A percentile compares a stretch with the other conserved stretches of the same genome.
Evolutionary conservation across 2,888 invertebrate species (phyloP).

Genomic region (Caenorhabditis sp.): DNA sequence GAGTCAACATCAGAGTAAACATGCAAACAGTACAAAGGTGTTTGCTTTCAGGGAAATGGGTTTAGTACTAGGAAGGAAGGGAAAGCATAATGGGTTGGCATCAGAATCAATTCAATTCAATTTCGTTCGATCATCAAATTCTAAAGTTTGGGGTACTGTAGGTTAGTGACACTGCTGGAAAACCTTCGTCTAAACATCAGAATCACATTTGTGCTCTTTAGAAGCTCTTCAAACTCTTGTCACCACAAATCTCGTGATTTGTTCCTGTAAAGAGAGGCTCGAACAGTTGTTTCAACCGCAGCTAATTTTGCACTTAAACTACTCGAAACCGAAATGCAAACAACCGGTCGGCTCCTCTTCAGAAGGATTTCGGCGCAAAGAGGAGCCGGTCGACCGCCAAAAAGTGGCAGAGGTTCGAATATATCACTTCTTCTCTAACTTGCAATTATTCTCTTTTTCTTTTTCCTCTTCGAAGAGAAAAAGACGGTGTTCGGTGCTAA

Average conservation of each 20-base stretch:
- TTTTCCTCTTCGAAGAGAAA: background rate
- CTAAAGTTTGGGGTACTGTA: no score
- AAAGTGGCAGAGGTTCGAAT: conserved; percentile 4
- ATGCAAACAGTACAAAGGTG: conserved; percentile 2
- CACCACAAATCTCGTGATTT: background rate
- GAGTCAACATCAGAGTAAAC: conserved; percentile 25
- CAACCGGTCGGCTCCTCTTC: no score
- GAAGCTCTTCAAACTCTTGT: no score
- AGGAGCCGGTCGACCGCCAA: background rate
- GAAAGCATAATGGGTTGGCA: no score
- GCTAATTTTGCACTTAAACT: conserved; percentile 29
- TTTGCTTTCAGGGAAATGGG: background rate
- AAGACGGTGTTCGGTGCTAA: conserved; percentile 24
- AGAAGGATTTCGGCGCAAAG: conserved; percentile 7
- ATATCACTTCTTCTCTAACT: conserved; percentile 28
- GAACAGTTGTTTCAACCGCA: background rate
- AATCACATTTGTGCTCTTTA: background rate
- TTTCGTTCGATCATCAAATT: no score
- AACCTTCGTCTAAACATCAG: no score
- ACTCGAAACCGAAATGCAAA: conserved; percentile 6
- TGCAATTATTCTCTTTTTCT: conserved; percentile 45
- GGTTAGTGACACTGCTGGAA: no score
- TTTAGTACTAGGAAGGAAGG: background rate
- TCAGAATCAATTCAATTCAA: no score
- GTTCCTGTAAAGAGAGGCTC: no score